Conservation (phyloP, 2,113 vertebrate genomes). For the Gavia stellata region DNA sequence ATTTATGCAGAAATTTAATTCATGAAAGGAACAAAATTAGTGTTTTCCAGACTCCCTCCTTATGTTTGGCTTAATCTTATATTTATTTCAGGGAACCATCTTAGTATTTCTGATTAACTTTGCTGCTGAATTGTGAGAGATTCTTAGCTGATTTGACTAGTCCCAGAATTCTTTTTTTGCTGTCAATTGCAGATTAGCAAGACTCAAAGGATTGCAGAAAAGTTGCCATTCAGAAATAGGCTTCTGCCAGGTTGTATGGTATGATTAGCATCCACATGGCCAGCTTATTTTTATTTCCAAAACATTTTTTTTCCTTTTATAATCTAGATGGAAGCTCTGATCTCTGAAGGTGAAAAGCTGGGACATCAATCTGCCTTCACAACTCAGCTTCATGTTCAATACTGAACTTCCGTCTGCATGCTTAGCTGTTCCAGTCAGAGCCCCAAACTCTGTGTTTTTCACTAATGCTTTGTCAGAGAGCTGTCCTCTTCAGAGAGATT, state of each 20-base stretch:
- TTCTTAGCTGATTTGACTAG: background rate
- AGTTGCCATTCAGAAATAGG: background rate
- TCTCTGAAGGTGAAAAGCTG: background rate
- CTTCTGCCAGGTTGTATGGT: background rate
- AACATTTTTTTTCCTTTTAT: background rate
- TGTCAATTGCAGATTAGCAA: background rate
- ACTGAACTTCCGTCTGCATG: background rate
- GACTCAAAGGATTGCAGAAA: background rate
- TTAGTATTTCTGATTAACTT: background rate
- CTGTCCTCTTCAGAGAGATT: conserved; percentile 34
- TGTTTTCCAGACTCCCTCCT: background rate
- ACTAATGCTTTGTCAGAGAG: conserved; percentile 17
- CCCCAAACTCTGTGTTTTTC: background rate
- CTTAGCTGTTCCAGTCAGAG: background rate
- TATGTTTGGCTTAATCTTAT: background rate
- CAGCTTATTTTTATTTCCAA: background rate
- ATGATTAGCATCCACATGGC: background rate
- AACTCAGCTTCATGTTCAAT: background rate
- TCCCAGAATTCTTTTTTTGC: background rate
- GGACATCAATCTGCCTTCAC: background rate
- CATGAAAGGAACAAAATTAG: background rate
- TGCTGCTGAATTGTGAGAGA: background rate
- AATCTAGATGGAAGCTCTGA: background rate
- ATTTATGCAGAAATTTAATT: background rate
- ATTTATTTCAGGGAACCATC: background rate